Conservation (phyloP, 2,797 vertebrate genomes). For the Gymnocypris eckloni region DNA sequence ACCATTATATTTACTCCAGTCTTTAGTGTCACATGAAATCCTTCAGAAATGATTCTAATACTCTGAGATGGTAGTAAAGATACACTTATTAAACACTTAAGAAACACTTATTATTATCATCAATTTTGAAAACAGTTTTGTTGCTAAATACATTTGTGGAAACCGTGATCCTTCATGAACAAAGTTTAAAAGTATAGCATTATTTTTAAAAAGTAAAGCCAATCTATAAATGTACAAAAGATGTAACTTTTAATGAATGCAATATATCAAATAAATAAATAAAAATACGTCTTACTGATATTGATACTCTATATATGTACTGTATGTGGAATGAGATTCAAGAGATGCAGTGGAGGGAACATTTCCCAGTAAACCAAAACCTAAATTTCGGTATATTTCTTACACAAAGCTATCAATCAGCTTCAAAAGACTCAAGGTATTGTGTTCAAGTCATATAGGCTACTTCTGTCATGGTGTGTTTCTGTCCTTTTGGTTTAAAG, state of each 20-base stretch:
- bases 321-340: background rate
- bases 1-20: background rate
- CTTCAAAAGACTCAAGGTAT: background rate
- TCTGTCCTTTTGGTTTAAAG: background rate
- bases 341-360: background rate
- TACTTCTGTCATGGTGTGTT: background rate
- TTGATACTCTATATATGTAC: background rate
- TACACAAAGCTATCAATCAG: background rate
- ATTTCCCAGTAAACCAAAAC: background rate
- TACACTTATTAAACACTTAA: background rate
- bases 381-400: background rate
- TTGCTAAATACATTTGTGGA: background rate
- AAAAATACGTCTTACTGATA: background rate
- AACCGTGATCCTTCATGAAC: background rate
- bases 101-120: background rate
- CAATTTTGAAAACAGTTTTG: background rate
- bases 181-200: background rate
- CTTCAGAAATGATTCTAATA: background rate
- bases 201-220: background rate
- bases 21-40: background rate
- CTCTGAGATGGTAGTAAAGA: background rate
- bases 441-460: too few relatives aligned
- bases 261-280: background rate
- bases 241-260: background rate
- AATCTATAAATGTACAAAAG: background rate